These are phyloP conservation scores for Epicauta chinensis DNA, from an alignment of 1,140 invertebrate genomes.

Conservation along the genomic window DNA sequence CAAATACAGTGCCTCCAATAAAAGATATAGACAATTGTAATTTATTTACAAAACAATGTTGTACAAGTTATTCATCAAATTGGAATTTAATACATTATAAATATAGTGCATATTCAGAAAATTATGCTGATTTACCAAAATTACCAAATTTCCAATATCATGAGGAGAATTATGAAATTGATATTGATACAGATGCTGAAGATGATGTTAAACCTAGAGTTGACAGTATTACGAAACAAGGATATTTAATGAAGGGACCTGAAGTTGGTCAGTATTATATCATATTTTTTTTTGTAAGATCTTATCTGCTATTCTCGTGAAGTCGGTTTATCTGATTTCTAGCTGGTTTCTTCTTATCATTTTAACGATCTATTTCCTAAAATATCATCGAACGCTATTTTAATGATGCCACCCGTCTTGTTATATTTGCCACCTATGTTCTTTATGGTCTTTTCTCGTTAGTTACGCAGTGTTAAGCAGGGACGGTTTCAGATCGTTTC, in stretches of 20 bases:
- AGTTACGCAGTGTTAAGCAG: too few species aligned
- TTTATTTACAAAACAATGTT: conserved; percentile 77
- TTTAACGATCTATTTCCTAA: too few species aligned
- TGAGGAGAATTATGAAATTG: conserved; percentile 81
- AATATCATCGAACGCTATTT: too few species aligned
- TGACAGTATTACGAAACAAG: conserved; percentile 78
- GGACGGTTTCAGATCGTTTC: too few species aligned
- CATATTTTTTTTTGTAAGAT: conserved; percentile 1
- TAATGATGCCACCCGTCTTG: too few species aligned
- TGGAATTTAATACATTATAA: conserved; percentile 87
- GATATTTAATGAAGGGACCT: conserved; percentile 84
- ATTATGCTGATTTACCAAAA: conserved; percentile 77
- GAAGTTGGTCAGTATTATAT: conserved; percentile 54
- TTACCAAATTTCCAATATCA: conserved; percentile 57
- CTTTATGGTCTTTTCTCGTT: too few species aligned
- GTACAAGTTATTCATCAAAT: conserved; percentile 77
- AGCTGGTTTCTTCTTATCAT: too few species aligned
- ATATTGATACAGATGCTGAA: conserved; percentile 75
- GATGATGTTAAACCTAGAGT: conserved; percentile 61
- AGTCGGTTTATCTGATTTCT: too few species aligned
- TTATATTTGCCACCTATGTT: too few species aligned
- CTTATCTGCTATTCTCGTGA: too few species aligned
- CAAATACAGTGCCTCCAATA: conserved; percentile 59
- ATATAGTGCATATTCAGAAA: conserved; percentile 76
- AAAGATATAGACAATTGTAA: conserved; percentile 50